Evolutionary conservation across 1,140 invertebrate genomes (phyloP).

Genomic region (Caenorhabditis tropicalis): DNA sequence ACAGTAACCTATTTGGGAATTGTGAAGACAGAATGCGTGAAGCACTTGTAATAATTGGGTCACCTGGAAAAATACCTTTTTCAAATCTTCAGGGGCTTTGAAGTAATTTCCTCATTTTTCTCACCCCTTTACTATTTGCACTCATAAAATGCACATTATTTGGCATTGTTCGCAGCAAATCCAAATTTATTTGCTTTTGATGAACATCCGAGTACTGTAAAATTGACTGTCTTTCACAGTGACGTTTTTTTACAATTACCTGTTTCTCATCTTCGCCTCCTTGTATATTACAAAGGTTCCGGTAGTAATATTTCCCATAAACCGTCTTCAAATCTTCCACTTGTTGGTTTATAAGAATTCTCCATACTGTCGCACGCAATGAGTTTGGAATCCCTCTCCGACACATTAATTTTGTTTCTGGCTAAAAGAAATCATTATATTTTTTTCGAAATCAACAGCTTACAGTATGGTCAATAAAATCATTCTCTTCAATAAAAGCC

Average conservation of each 20-base stretch:
- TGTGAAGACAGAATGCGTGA: constrained; percentile 75
- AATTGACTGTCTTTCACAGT: not conserved
- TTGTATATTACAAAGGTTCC: constrained; percentile 73
- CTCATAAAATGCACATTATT: constrained; percentile 75
- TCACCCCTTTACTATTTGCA: constrained; percentile 74
- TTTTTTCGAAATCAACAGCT: not conserved
- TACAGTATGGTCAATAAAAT: constrained; percentile 37
- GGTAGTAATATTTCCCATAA: constrained; percentile 75
- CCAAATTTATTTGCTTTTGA: constrained; percentile 75
- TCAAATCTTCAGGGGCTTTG: too few species aligned
- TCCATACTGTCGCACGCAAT: constrained; percentile 74
- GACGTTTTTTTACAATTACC: not conserved
- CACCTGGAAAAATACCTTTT: constrained; percentile 72
- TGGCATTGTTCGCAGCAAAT: constrained; percentile 75
- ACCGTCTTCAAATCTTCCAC: constrained; percentile 72
- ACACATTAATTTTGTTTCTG: constrained; percentile 74
- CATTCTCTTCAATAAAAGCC: constrained; percentile 36
- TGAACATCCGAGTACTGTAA: constrained; percentile 73
- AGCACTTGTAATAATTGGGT: constrained; percentile 74
- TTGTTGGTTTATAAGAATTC: constrained; percentile 73
- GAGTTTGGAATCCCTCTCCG: constrained; percentile 74
- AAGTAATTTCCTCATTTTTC: not conserved
- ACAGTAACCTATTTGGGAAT: constrained; percentile 74
- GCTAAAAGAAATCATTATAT: constrained; percentile 56
- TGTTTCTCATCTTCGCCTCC: constrained; percentile 52